Percentiles rank a stretch among this genome's conserved stretches.
phyloP scores from a whole-genome alignment of 2,113 vertebrate genomes.

The Toxotes jaculatrix region DNA sequence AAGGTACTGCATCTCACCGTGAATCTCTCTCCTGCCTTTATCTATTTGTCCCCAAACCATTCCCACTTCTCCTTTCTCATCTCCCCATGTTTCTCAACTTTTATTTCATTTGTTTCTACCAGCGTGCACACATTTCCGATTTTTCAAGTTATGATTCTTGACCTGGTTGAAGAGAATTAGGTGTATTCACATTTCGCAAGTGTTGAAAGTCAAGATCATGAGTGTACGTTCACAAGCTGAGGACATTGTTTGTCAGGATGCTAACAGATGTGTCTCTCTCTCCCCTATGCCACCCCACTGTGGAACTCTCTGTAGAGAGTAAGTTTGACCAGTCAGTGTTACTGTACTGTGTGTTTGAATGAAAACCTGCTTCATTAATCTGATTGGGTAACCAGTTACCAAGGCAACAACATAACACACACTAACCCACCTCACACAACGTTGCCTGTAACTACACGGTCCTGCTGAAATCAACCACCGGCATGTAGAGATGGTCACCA shows the following conservation, averaged over 20 bases:
- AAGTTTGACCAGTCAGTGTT: constrained; percentile 88
- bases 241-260: constrained; percentile 45
- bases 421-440: constrained; percentile 66
- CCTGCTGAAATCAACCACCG: constrained; percentile 35
- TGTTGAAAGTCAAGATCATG: not conserved
- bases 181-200: constrained; percentile 5
- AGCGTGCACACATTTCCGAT: constrained; percentile 27
- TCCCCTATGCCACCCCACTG: constrained; percentile 88
- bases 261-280: constrained; percentile 87
- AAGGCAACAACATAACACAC: constrained; percentile 45
- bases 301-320: constrained; percentile 99
- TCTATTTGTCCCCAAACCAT: constrained; percentile 40
- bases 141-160: constrained; percentile 1
- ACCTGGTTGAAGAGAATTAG: constrained; percentile 5
- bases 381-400: constrained; percentile 39
- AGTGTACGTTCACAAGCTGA: constrained; percentile 4
- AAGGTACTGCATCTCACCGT: constrained; percentile 84
- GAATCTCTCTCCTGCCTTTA: constrained; percentile 53
- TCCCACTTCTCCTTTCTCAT: constrained; percentile 39
- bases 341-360: constrained; percentile 80
- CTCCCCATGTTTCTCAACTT: constrained; percentile 24
- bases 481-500: constrained; percentile 37
- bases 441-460: constrained; percentile 23
- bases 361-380: constrained; percentile 65
- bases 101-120: constrained; percentile 23